Evolutionary conservation across 2,888 invertebrate species (phyloP), one percentile per base, ranked within the genome.

Genomic region (Hipparchia sbordonii): DNA sequence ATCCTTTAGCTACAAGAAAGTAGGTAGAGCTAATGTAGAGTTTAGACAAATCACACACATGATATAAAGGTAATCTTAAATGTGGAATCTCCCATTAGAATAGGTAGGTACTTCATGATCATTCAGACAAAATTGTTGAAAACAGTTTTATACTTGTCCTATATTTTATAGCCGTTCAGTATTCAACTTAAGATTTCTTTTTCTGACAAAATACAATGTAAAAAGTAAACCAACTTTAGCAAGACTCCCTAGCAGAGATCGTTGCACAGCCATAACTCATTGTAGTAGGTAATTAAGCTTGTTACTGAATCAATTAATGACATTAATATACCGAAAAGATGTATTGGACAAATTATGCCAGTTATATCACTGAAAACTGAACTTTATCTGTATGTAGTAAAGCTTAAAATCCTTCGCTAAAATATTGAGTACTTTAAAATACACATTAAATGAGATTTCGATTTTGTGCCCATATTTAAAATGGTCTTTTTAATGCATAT

Each of bases 391-490:
- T 6, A 23, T 9, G 23, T 0, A 2, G 23, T 63, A 63, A 56
- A 57, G 59, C 59, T 63, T 8, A 66, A 59, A 65, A 39, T 60
- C 33, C 46, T 3, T 46, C 3, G 62, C 4, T 2, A n/a, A 8
- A 33, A 10, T 59, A 48, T 46, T 46, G 45, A 9, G 51, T 23
- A 1, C 4, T 65, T 65, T 65, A 33, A 51, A 51, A 10, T 23
- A 63, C 63, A 63, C 23, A 46, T 6, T 33, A 65, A 51, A 33
- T 51, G 10, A 46, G 56, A 46, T 56, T 46, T 46, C 67, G 46
- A 57, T 67, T 45, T 52, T 56, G 59, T 52, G 59, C 71, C 56
- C 70, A 71, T 73, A 65, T 72, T 72, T 70, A 13, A 54, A 52
- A 46, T 39, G 51, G n/a, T 65, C 54, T 70, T 59, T 57, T 59